Evolutionary conservation across 2,113 vertebrate species (phyloP).

Genomic region (Pedetes capensis): DNA sequence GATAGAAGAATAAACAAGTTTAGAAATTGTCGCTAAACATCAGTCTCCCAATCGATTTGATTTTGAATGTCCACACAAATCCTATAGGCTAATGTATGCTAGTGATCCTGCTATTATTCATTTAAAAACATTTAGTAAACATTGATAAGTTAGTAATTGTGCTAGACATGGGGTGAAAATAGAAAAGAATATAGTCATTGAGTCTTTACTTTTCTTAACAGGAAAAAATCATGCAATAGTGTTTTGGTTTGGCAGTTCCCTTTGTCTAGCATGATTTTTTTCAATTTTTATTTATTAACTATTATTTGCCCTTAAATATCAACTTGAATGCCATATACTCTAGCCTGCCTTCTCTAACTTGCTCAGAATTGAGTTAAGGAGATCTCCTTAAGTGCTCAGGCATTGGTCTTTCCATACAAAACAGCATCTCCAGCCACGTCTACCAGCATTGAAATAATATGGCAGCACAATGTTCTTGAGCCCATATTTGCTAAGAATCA

Average conservation of each 20-base stretch:
- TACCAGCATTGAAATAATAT: neutral
- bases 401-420: neutral
- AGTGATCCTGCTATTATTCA: conserved; percentile 1
- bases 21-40: neutral
- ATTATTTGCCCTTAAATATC: neutral
- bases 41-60: neutral
- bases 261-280: neutral
- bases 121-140: conserved; percentile 18
- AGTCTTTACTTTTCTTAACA: neutral
- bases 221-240: neutral
- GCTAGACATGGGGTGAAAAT: neutral
- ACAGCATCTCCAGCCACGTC: neutral
- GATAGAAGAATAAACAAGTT: neutral
- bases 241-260: neutral
- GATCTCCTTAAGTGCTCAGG: neutral
- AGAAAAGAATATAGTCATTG: neutral
- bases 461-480: neutral
- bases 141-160: neutral
- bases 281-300: neutral
- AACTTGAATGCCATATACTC: neutral
- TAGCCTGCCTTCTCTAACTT: neutral
- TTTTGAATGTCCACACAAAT: neutral
- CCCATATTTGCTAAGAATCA: neutral
- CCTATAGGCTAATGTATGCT: neutral
- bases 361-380: neutral